These are phyloP conservation scores for Eonycteris spelaea DNA, from an alignment of 2,113 vertebrate species.

Conservation along the genomic window DNA sequence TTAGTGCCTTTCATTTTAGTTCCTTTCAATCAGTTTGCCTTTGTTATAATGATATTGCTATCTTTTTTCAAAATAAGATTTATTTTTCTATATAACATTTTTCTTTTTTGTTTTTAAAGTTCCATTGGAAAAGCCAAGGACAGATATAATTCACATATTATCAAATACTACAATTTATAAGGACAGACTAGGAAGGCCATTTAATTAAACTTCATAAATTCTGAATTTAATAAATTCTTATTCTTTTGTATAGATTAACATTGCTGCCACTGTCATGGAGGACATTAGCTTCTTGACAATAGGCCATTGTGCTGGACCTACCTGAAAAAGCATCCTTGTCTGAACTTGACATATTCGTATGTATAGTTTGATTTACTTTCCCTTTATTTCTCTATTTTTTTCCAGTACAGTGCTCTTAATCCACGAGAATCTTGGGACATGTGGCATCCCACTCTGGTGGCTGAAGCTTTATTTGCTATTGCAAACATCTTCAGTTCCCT, in stretches of 20 bases:
- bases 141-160: background rate
- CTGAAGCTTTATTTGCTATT: slow-evolving; percentile 96
- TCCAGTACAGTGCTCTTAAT: slow-evolving; percentile 87
- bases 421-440: slow-evolving; percentile 90
- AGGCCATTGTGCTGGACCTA: background rate
- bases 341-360: background rate
- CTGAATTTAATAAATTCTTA: background rate
- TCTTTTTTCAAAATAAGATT: background rate
- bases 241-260: background rate
- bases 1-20: background rate
- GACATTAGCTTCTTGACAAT: background rate
- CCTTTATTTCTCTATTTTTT: slow-evolving; percentile 68
- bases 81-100: background rate
- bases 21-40: background rate
- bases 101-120: background rate
- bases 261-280: background rate
- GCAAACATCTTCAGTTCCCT: slow-evolving; percentile 99
- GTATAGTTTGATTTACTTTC: slow-evolving; percentile 51
- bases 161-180: background rate
- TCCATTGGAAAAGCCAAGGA: background rate
- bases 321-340: background rate
- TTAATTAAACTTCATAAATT: background rate
- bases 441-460: slow-evolving; percentile 97
- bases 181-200: background rate
- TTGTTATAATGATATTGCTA: background rate